Percentiles rank a stretch among this genome's conserved stretches.
Conservation (phyloP, 2,888 invertebrate species). For the Leptopilina syphax region DNA sequence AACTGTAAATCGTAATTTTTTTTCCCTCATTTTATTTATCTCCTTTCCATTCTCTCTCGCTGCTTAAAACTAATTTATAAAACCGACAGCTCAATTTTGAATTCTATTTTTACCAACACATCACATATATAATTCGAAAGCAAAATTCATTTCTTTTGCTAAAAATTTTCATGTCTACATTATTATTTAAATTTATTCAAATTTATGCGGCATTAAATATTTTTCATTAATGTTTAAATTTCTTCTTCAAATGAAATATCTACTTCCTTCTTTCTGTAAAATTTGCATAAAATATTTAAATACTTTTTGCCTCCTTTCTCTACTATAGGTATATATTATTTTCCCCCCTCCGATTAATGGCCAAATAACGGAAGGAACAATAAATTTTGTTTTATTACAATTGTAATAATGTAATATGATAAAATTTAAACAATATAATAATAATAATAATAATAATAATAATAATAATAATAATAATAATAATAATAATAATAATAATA, state of each 20-base stretch:
- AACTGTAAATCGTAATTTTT: no score
- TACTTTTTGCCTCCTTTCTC: conserved; percentile 9
- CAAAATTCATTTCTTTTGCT: neutral
- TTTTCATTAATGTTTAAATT: conserved; percentile 14
- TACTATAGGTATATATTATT: neutral
- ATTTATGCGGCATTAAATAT: conserved; percentile 8
- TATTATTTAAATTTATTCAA: conserved; percentile 5
- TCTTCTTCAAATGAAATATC: neutral
- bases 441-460: no score
- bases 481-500: no score
- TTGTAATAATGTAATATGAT: neutral
- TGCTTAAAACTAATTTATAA: conserved; percentile 4
- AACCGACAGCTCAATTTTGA: conserved; percentile 13
- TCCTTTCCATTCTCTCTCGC: neutral
- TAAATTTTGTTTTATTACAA: conserved; percentile 19
- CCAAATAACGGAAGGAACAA: conserved; percentile 10
- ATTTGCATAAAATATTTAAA: conserved; percentile 28
- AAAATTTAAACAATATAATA: no score
- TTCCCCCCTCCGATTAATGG: neutral
- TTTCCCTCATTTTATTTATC: neutral
- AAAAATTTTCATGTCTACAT: neutral
- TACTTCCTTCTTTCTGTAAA: conserved; percentile 9
- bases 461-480: no score
- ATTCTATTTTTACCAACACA: neutral
- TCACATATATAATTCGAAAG: neutral